phyloP scores from a whole-genome alignment of 2,888 invertebrate genomes.

The Salticus scenicus region DNA sequence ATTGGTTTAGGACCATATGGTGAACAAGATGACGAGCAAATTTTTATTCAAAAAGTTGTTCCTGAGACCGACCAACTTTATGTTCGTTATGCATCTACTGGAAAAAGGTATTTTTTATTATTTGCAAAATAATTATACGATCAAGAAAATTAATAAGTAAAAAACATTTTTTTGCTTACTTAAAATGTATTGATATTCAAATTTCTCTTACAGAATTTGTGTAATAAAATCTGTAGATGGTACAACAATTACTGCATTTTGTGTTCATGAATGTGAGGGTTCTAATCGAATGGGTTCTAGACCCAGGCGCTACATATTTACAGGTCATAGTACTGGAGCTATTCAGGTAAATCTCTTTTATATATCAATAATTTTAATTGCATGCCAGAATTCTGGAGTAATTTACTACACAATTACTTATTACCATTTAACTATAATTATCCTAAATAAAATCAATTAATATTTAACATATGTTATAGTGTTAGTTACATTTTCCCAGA shows the following conservation, averaged over 20 bases:
- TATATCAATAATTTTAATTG: neutral
- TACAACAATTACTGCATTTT: slow-evolving; percentile 94
- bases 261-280: slow-evolving; percentile 98
- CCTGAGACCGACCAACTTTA: slow-evolving; percentile 97
- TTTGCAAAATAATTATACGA: no score
- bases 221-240: slow-evolving; percentile 95
- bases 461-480: no score
- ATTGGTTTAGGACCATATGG: slow-evolving; percentile 88
- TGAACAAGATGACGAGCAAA: slow-evolving; percentile 96
- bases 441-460: no score
- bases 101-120: slow-evolving; percentile 90
- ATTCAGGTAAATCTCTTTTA: slow-evolving; percentile 81
- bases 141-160: no score
- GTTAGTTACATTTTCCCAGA: no score
- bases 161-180: no score
- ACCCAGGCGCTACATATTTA: slow-evolving; percentile 90
- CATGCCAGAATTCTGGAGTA: neutral
- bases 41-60: slow-evolving; percentile 97
- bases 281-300: slow-evolving; percentile 93
- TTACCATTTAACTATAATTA: no score
- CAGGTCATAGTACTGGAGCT: slow-evolving; percentile 93
- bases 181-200: no score
- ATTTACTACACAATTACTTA: no score
- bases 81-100: slow-evolving; percentile 94
- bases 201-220: slow-evolving; percentile 84